Conservation (phyloP, 2,797 vertebrate species). For the Buceros bicornis region DNA sequence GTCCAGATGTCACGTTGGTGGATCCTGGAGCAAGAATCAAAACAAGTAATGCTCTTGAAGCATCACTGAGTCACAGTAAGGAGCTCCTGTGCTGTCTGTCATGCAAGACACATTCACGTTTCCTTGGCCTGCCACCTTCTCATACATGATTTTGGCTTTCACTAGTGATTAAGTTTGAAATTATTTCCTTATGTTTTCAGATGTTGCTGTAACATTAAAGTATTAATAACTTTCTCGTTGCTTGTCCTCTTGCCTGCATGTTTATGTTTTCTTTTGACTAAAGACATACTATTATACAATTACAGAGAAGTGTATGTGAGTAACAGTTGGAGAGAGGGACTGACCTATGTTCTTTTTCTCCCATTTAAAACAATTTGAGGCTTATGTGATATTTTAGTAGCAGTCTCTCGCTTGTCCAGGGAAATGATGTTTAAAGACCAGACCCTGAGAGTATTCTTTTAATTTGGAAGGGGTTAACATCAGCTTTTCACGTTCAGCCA, state of each 20-base stretch:
- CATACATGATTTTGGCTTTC: not conserved
- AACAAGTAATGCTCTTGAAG: not conserved
- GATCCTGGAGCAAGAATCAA: not conserved
- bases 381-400: not conserved
- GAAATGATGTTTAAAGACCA: slow-evolving; percentile 1
- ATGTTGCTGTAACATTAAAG: not conserved
- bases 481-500: not conserved
- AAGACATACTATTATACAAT: not conserved
- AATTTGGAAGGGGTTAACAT: not conserved
- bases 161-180: not conserved
- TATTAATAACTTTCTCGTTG: not conserved
- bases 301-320: not conserved
- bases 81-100: not conserved
- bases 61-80: not conserved
- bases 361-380: not conserved
- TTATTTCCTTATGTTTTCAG: not conserved
- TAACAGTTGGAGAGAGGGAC: not conserved
- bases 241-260: not conserved
- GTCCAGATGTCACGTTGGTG: not conserved
- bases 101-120: not conserved
- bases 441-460: not conserved
- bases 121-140: not conserved
- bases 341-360: not conserved
- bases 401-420: not conserved
- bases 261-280: not conserved